Percentiles rank a stretch among this genome's conserved stretches.
phyloP scores from a whole-genome alignment of 2,797 vertebrate genomes.

The Pipistrellus pygmaeus region DNA sequence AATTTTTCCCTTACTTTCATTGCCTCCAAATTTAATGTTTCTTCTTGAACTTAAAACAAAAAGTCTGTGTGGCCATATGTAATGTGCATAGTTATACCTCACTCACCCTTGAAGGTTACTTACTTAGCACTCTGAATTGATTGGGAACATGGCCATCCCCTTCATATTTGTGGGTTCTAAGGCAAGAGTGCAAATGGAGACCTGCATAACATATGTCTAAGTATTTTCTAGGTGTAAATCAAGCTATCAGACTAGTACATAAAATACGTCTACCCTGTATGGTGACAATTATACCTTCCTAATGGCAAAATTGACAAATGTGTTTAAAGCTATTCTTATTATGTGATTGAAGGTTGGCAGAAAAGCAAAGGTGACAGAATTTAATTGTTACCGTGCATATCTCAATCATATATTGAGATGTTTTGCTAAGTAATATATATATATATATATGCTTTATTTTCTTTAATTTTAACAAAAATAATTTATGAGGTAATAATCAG shows the following conservation, averaged over 20 bases:
- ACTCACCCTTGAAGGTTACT: background rate
- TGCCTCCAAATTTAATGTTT: background rate
- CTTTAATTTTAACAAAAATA: conserved; percentile 57
- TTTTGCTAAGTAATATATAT: conserved; percentile 64
- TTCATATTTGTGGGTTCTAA: conserved; percentile 23
- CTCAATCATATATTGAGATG: conserved; percentile 50
- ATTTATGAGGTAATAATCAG: conserved; percentile 28
- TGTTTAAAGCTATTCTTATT: conserved; percentile 65
- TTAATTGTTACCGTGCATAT: conserved; percentile 56
- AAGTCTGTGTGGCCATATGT: background rate
- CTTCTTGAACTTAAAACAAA: conserved; percentile 22
- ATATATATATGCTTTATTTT: background rate
- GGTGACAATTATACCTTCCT: conserved; percentile 52
- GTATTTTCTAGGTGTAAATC: conserved; percentile 45
- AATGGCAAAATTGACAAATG: conserved; percentile 69
- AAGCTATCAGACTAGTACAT: background rate
- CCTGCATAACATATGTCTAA: background rate
- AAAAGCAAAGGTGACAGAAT: conserved; percentile 65
- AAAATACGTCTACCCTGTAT: background rate
- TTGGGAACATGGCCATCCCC: background rate
- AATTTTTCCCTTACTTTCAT: conserved; percentile 15
- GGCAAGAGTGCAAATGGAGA: background rate
- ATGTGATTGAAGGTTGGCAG: conserved; percentile 68
- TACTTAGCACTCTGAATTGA: background rate
- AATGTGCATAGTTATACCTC: background rate